Evolutionary conservation across 2,797 vertebrate species (phyloP).

Genomic region (Acomys russatus): DNA sequence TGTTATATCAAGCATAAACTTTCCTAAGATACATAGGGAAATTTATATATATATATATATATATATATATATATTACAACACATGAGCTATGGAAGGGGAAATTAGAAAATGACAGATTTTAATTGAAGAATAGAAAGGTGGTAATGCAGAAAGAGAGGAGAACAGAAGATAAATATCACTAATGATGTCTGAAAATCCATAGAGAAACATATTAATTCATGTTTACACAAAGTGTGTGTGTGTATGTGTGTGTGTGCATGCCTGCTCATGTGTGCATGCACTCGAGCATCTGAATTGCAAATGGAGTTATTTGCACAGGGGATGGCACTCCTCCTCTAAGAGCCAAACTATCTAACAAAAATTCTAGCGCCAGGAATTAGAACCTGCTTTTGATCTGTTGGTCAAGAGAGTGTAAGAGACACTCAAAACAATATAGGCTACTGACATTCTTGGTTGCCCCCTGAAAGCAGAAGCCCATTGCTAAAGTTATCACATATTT

Average conservation of each 20-base stretch:
- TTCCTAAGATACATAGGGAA: neutral
- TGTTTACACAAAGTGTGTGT: neutral
- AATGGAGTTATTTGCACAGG: neutral
- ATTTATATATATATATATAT: no score
- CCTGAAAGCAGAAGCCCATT: neutral
- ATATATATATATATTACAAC: no score
- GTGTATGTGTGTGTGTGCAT: neutral
- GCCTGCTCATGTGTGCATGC: no score
- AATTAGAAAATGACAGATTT: no score
- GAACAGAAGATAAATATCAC: neutral
- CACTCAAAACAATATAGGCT: no score
- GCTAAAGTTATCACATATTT: neutral
- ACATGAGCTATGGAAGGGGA: neutral
- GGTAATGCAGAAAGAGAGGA: neutral
- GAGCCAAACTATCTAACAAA: neutral
- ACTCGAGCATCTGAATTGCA: no score
- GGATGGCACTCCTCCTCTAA: neutral
- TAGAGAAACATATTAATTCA: neutral
- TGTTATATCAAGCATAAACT: neutral
- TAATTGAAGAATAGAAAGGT: neutral
- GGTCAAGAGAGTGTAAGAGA: neutral
- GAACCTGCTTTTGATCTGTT: neutral
- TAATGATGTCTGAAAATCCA: neutral
- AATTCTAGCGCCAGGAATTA: neutral
- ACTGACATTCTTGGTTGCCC: neutral